Evolutionary conservation across 2,888 invertebrate species (phyloP).

Genomic region (Morinoia aosen): DNA sequence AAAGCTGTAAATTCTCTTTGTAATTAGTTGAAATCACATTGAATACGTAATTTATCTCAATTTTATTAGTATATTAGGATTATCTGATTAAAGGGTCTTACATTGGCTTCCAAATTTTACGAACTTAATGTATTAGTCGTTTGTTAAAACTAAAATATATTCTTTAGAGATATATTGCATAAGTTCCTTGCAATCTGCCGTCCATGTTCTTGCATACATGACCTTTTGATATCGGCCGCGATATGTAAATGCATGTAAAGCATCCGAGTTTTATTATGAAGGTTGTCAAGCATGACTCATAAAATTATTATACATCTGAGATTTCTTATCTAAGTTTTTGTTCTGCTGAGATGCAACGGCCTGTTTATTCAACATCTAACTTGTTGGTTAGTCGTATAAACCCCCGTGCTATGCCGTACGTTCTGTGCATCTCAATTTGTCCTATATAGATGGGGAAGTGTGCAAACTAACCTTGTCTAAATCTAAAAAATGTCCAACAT

Average conservation of each 20-base stretch:
- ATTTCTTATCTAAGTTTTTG: conserved; percentile 5
- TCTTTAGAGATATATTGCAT: not conserved
- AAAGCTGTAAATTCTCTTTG: no score
- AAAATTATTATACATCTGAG: conserved; percentile 13
- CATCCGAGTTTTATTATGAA: not conserved
- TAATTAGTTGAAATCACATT: no score
- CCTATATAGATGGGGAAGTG: not conserved
- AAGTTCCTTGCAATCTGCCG: not conserved
- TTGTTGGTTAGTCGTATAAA: not conserved
- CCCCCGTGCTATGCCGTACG: not conserved
- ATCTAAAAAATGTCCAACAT: not conserved
- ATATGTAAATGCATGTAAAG: conserved; percentile 34
- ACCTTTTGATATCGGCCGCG: conserved; percentile 26
- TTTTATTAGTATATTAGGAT: no score
- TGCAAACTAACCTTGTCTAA: not conserved
- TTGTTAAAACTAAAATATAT: not conserved
- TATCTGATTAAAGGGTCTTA: no score
- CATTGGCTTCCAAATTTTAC: no score
- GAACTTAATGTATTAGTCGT: no score
- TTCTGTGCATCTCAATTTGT: not conserved
- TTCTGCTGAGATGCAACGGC: not conserved
- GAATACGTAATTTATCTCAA: no score
- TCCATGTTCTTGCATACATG: conserved; percentile 24
- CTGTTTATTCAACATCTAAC: not conserved
- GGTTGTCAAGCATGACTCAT: conserved; percentile 2